Percentiles rank a stretch among this genome's conserved stretches.
Conservation (phyloP, 35 echinoderm and acorn worm species). For the Heliocidaris erythrogramma region DNA sequence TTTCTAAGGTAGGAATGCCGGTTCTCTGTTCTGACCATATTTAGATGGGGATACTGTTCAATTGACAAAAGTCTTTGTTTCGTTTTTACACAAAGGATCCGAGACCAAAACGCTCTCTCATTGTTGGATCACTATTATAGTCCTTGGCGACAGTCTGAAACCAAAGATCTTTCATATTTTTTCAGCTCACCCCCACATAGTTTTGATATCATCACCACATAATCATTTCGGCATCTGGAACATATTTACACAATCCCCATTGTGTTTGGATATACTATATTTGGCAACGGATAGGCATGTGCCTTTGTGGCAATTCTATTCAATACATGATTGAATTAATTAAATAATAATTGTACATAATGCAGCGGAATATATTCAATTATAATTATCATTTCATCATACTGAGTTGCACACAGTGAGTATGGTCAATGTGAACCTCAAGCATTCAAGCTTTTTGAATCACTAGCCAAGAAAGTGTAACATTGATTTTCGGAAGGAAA, state of each 20-base stretch:
- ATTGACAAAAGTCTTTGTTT: background rate
- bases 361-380: background rate
- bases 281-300: background rate
- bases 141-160: background rate
- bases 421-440: background rate
- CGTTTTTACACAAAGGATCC: slow-evolving; percentile 8
- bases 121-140: background rate
- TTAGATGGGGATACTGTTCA: background rate
- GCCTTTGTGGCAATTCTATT: background rate
- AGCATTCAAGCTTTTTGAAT: background rate
- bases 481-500: too few relatives aligned
- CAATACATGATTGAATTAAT: background rate
- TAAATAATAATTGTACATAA: background rate
- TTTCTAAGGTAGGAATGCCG: background rate
- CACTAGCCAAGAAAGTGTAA: background rate
- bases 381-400: background rate
- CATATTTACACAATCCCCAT: background rate
- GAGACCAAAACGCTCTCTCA: background rate
- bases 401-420: background rate
- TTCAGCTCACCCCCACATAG: background rate
- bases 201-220: background rate
- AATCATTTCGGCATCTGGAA: background rate
- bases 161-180: background rate
- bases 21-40: background rate
- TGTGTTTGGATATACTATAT: background rate